Conservation (phyloP, 1,140 invertebrate genomes). For the Heliothis subflexa region DNA sequence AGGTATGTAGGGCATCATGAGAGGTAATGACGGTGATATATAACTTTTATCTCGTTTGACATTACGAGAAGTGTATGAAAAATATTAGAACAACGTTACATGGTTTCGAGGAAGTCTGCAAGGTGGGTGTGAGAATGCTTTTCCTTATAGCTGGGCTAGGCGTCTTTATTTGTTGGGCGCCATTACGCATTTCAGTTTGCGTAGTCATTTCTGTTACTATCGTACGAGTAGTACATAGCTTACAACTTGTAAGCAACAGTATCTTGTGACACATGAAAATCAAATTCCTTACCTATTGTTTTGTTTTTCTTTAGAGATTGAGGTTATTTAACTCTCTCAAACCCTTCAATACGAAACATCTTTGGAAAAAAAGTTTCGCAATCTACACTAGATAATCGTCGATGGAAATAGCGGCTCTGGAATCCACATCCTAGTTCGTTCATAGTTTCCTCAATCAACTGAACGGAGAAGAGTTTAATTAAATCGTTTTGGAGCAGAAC, state of each 20-base stretch:
- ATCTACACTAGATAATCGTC: slow-evolving; percentile 3
- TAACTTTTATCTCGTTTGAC: slow-evolving; percentile 57
- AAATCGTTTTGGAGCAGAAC: slow-evolving; percentile 26
- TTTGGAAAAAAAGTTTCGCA: neutral
- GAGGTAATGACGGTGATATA: slow-evolving; percentile 56
- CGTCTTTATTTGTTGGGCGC: neutral
- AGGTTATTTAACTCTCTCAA: no score
- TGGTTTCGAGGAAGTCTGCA: slow-evolving; percentile 1
- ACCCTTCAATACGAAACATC: neutral
- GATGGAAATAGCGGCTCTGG: neutral
- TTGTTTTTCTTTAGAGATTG: no score
- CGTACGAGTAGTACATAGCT: no score
- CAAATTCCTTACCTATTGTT: no score
- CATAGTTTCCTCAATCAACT: slow-evolving; percentile 3
- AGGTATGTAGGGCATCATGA: slow-evolving; percentile 62
- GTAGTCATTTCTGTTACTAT: neutral
- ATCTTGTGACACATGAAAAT: no score
- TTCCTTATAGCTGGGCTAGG: neutral
- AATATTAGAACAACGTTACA: slow-evolving; percentile 31
- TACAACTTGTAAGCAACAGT: no score
- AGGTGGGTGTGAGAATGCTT: neutral
- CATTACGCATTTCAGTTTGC: neutral
- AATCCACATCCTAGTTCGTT: slow-evolving; percentile 13
- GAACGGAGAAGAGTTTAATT: slow-evolving; percentile 23
- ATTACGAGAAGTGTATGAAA: slow-evolving; percentile 41